phyloP scores from a whole-genome alignment of 2,113 vertebrate species.

The Ranitomeya variabilis region DNA sequence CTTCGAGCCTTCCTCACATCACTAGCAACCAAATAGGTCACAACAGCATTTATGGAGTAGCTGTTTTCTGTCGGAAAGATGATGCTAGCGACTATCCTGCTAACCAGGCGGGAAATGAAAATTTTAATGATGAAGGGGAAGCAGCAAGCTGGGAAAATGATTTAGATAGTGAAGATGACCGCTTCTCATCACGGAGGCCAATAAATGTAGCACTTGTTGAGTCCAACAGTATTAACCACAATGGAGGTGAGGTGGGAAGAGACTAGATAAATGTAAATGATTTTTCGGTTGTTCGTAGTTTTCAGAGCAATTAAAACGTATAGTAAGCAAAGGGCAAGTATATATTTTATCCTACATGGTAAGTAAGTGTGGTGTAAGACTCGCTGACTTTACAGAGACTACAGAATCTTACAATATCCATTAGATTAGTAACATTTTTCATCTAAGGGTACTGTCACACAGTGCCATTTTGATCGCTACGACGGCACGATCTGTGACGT shows the following conservation, averaged over 20 bases:
- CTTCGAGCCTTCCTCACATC: constrained; percentile 87
- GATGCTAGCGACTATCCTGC: constrained; percentile 71
- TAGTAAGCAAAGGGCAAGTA: not conserved
- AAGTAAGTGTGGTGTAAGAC: no score
- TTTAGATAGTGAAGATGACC: constrained; percentile 82
- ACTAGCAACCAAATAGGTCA: constrained; percentile 83
- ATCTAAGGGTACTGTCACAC: no score
- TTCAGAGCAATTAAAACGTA: not conserved
- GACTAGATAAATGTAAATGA: not conserved
- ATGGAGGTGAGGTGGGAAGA: constrained; percentile 72
- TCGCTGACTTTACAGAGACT: no score
- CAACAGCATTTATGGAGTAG: constrained; percentile 85
- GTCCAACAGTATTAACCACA: constrained; percentile 86
- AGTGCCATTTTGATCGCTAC: no score
- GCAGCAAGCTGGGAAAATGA: constrained; percentile 82
- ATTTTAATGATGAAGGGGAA: constrained; percentile 86
- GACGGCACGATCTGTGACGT: no score
- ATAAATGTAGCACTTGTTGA: constrained; percentile 83
- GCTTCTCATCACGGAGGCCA: constrained; percentile 70
- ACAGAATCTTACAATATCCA: no score
- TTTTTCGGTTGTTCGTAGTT: not conserved
- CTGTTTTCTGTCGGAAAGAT: constrained; percentile 86
- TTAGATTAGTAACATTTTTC: no score
- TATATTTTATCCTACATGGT: not conserved
- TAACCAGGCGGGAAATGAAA: constrained; percentile 77